A percentile compares a stretch with the other conserved stretches of the same genome.
These are phyloP conservation scores for Pseudorhombus dupliciocellatus DNA, from an alignment of 2,113 vertebrate species.

Conservation along the genomic window DNA sequence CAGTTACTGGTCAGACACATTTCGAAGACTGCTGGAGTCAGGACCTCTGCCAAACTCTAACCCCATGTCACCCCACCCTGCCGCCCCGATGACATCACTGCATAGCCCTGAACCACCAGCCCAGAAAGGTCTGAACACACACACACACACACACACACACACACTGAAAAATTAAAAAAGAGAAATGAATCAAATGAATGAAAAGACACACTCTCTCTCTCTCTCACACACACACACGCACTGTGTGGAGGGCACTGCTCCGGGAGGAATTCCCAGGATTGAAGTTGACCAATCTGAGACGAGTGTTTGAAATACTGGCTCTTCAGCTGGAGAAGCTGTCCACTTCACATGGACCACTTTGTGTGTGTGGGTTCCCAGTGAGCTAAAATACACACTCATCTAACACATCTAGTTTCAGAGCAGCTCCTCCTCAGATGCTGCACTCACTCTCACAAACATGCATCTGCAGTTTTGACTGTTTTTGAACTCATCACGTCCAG, in stretches of 20 bases:
- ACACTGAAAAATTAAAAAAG: not conserved
- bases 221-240: slow-evolving; percentile 3
- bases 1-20: slow-evolving; percentile 45
- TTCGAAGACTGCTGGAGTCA: slow-evolving; percentile 47
- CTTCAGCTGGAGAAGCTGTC: slow-evolving; percentile 55
- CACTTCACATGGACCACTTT: slow-evolving; percentile 56
- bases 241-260: slow-evolving; percentile 7
- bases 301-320: slow-evolving; percentile 44
- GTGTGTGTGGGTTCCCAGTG: slow-evolving; percentile 13
- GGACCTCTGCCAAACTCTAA: slow-evolving; percentile 61
- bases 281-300: slow-evolving; percentile 56
- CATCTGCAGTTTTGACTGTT: not conserved
- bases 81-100: slow-evolving; percentile 56
- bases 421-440: not conserved
- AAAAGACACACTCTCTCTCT: not conserved
- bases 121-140: slow-evolving; percentile 18
- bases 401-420: slow-evolving; percentile 7
- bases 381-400: slow-evolving; percentile 18
- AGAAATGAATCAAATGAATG: not conserved
- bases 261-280: slow-evolving; percentile 50
- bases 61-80: slow-evolving; percentile 65
- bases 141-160: slow-evolving; percentile 1
- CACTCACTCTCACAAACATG: not conserved
- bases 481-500: not conserved
- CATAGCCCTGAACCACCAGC: slow-evolving; percentile 39